phyloP scores from a whole-genome alignment of 2,888 invertebrate species.

The Dugesia japonica region DNA sequence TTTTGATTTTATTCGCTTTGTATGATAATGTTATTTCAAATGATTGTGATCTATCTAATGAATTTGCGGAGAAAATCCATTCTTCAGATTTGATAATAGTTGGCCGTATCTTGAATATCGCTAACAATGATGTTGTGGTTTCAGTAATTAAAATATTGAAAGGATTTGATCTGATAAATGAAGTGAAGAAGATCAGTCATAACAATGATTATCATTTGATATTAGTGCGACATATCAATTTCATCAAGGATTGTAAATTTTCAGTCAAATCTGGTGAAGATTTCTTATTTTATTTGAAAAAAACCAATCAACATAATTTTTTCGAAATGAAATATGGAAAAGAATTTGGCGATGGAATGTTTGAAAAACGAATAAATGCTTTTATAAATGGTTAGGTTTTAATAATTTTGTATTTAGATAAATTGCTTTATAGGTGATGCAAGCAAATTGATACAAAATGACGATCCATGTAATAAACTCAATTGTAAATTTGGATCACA shows the following conservation, averaged over 20 bases:
- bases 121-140: background rate
- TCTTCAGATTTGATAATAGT: background rate
- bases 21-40: background rate
- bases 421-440: background rate
- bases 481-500: background rate
- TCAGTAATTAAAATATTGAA: background rate
- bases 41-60: background rate
- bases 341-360: background rate
- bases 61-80: background rate
- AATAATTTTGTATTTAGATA: background rate
- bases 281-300: background rate
- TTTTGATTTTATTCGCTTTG: background rate
- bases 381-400: background rate
- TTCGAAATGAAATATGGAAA: background rate
- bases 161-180: background rate
- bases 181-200: background rate
- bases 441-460: background rate
- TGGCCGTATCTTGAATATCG: background rate
- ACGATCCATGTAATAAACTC: background rate
- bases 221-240: background rate
- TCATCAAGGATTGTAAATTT: background rate
- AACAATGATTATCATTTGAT: background rate
- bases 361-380: background rate
- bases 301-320: background rate
- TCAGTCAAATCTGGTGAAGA: background rate